Evolutionary conservation across 1,140 invertebrate genomes (phyloP), one percentile per base, ranked within the genome.

Genomic region (Galendromus occidentalis): DNA sequence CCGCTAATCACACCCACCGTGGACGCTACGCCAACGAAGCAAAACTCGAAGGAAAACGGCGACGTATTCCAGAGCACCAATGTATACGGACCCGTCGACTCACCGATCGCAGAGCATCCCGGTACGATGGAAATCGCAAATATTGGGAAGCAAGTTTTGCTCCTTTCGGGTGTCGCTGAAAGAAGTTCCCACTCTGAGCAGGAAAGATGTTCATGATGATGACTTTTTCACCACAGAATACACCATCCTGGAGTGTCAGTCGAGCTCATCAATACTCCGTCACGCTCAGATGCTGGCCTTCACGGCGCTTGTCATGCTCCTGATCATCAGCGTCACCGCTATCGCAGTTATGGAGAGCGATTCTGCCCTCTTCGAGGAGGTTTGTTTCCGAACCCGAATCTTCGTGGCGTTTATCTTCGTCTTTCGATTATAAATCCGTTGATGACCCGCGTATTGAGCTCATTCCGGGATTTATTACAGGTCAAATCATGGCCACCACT

Each of bases 341-440:
- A 68, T 75, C 28, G 55, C 73, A 42, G 67, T 78, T 6, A 69
- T 78, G 65, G 77, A 78, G 71, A 85, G 84, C 14, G 85, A 89
- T 72, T 81, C 82, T 71, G 80, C 84, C 42, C 71, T 84, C 2
- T 81, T 89, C 66, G 80, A 82, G 44, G 78, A 77, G 18, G 72
- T 89, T 45, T 80, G 84, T n/a, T 47, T 28, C 45, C 14, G 7
- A 47, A n/a, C n/a, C n/a, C 51, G 2, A 18, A 18, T 5, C 9
- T 25, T 1, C 14, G 22, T 25, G 14, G 4, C 14, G 14, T 22
- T 4, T 6, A 7, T 4, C 28, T 7, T 47, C 45, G 45, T 6
- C 4, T 6, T 47, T 4, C 45, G 4, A 47, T 47, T 6, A 25
- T 22, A 47, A 47, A 44, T 47, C 33, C 25, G 14, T 59, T 59